These are phyloP conservation scores for Meloe dianella DNA, from an alignment of 2,888 invertebrate genomes.

Conservation along the genomic window DNA sequence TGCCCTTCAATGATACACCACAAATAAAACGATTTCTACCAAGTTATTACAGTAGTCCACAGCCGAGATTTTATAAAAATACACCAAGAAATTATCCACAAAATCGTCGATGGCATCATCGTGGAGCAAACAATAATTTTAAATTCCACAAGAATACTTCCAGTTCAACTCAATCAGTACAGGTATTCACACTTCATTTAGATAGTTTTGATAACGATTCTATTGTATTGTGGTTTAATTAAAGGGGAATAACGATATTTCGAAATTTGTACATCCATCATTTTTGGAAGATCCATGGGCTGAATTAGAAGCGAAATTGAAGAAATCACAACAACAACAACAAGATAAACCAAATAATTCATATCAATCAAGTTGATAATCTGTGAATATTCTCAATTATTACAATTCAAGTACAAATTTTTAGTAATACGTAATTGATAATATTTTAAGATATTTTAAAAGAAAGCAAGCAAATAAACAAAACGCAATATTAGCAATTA, in stretches of 20 bases:
- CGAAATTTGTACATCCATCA: slow-evolving; percentile 41
- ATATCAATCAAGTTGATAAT: background rate
- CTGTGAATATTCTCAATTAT: background rate
- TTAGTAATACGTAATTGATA: background rate
- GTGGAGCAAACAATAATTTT: slow-evolving; percentile 19
- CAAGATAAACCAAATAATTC: background rate
- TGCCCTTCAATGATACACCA: slow-evolving; percentile 37
- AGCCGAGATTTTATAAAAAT: slow-evolving; percentile 22
- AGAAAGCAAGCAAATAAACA: background rate
- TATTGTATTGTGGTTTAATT: slow-evolving; percentile 11
- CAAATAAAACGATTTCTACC: slow-evolving; percentile 36
- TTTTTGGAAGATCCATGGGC: slow-evolving; percentile 49
- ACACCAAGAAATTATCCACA: slow-evolving; percentile 22
- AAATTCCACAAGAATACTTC: slow-evolving; percentile 19
- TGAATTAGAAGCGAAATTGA: slow-evolving; percentile 35
- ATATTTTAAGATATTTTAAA: background rate
- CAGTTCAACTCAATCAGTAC: slow-evolving; percentile 14
- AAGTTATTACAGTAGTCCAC: slow-evolving; percentile 40
- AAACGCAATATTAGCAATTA: slow-evolving; percentile 3
- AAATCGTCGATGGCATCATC: slow-evolving; percentile 15
- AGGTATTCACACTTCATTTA: too few relatives aligned
- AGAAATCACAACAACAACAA: slow-evolving; percentile 1
- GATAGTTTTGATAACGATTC: background rate
- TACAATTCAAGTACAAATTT: slow-evolving; percentile 1
- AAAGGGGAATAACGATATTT: slow-evolving; percentile 11